Conservation (phyloP, 2,113 vertebrate species). For the Tragelaphus scriptus region DNA sequence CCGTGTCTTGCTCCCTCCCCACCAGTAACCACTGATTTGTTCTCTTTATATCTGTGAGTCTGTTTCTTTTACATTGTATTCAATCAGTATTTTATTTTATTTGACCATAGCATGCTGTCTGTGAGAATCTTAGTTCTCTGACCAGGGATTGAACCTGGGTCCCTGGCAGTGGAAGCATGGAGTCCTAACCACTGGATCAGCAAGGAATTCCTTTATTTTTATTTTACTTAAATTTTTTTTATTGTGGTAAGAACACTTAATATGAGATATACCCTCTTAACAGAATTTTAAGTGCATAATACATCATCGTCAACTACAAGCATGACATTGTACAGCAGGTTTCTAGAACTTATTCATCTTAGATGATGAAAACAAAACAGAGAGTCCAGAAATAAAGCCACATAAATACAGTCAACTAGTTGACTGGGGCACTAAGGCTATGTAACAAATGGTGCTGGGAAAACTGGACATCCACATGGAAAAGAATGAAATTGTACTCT, state of each 20-base stretch:
- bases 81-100: not conserved
- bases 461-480: not conserved
- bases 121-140: not conserved
- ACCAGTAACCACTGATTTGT: not conserved
- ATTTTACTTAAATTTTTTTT: not conserved
- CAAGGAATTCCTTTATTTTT: not conserved
- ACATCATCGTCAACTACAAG: not conserved
- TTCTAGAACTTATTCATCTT: not conserved
- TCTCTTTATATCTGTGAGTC: not conserved
- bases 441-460: not conserved
- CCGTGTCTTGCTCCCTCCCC: not conserved
- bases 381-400: not conserved
- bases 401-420: not conserved
- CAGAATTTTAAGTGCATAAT: not conserved
- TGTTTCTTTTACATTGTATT: not conserved
- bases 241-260: not conserved
- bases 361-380: not conserved
- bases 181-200: not conserved
- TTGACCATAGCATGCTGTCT: not conserved
- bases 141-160: not conserved
- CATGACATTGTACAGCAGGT: no score
- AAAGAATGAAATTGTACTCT: not conserved
- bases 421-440: not conserved
- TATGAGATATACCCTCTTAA: not conserved
- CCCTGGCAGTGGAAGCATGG: not conserved